Percentiles rank a stretch among this genome's conserved stretches.
Conservation (phyloP, 2,888 invertebrate species). For the Leuctra nigra region DNA sequence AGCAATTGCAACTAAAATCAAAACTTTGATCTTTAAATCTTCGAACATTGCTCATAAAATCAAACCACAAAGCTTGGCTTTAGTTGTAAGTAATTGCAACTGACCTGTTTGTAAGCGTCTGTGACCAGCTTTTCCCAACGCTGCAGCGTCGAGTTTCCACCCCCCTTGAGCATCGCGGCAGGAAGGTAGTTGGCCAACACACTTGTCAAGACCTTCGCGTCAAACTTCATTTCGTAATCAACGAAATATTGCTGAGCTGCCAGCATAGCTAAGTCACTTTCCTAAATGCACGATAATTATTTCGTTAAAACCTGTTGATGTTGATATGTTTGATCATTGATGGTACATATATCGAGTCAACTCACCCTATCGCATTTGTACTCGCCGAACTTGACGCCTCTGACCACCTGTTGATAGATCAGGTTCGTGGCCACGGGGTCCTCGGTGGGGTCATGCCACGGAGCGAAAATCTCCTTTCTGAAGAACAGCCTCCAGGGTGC, state of each 20-base stretch:
- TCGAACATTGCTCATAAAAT: no score
- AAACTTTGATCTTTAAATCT: no score
- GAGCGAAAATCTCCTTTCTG: constrained; percentile 82
- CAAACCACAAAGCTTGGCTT: no score
- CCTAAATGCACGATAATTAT: constrained; percentile 39
- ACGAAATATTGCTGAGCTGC: constrained; percentile 88
- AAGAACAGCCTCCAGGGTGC: constrained; percentile 86
- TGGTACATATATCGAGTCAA: no score
- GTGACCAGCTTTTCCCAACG: constrained; percentile 68
- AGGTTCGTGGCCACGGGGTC: constrained; percentile 80
- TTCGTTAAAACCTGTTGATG: no score
- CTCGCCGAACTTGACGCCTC: constrained; percentile 88
- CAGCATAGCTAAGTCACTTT: constrained; percentile 80
- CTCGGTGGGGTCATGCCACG: constrained; percentile 83
- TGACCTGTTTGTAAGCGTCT: constrained; percentile 57
- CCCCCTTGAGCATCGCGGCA: constrained; percentile 54
- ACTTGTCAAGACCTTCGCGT: constrained; percentile 59
- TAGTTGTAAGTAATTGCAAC: no score
- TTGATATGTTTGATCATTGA: no score
- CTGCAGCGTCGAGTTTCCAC: constrained; percentile 54
- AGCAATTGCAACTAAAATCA: no score
- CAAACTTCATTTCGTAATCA: constrained; percentile 63
- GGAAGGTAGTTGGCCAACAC: constrained; percentile 76
- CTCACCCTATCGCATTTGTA: constrained; percentile 63
- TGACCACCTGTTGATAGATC: constrained; percentile 81